Base-by-base conservation (phyloP, 2,113 vertebrate genomes). In the Hypocryptadius cinnamomeus region DNA sequence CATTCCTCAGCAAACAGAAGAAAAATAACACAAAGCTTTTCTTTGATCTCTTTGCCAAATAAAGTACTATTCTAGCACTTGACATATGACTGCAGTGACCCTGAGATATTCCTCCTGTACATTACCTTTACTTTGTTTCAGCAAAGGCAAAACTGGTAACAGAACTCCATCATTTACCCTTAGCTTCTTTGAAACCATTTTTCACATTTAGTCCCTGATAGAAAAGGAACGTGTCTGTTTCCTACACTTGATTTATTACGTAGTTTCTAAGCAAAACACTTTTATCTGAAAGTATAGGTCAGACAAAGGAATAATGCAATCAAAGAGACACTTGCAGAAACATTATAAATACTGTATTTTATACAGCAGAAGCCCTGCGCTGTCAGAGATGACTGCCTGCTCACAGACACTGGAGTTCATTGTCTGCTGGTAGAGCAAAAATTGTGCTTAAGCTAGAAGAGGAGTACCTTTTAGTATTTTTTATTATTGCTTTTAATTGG, bases 251-350 rank as follows among this genome's bases (percentile, higher is more conserved):
- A 97, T 96, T 97, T 97, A 97, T 97, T 95, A 95, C 12, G 30
- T 92, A 97, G 96, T 97, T 97, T 96, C 87, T 95, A 97, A 93
- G 89, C 84, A 95, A 95, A 96, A 92, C 91, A 94, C 92, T 95
- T 97, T 97, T 96, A 96, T 96, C 95, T 97, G 92, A 91, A 96
- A 96, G 96, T 94, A 93, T 88, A 91, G 92, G 96, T 96, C 94
- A 96, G 93, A 92, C 94, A 95, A 97, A 93, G 94, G 90, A 98
- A 94, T 90, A 95, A 94, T 89, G 91, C 89, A 92, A 94, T 96
- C 74, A 83, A 79, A 97, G 80, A 96, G 79, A 86, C 57, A 87
- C 94, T 93, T 94, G 94, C 94, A 84, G 96, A 93, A 97, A 96
- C 93, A 95, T 96, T 96, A 96, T 94, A 96, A 97, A 96, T 96